These are phyloP conservation scores for Cygnus olor DNA, from an alignment of 2,797 vertebrate species.

Conservation along the genomic window DNA sequence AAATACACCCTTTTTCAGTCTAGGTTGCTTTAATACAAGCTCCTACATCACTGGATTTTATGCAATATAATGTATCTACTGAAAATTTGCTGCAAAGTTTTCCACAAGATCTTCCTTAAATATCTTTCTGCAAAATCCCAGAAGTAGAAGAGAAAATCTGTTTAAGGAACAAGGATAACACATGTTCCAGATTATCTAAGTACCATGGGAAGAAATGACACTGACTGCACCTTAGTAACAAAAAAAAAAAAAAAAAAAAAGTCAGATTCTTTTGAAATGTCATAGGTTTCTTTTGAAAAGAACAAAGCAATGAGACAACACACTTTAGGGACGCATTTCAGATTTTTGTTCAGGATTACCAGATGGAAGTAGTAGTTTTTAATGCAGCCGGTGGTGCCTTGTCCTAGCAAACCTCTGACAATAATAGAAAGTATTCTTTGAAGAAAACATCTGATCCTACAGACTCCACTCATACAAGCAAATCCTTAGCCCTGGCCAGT, in stretches of 20 bases:
- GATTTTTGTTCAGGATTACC: not conserved
- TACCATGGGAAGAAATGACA: not conserved
- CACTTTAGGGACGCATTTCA: not conserved
- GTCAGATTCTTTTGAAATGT: not conserved
- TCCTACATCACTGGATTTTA: not conserved
- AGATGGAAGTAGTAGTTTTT: not conserved
- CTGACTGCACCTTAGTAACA: not conserved
- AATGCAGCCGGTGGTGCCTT: not conserved
- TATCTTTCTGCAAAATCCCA: slow-evolving; percentile 21
- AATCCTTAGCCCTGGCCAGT: not conserved
- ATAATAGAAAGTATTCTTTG: not conserved
- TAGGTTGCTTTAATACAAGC: not conserved
- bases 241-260: not conserved
- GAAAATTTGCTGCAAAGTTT: not conserved
- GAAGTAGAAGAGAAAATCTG: not conserved
- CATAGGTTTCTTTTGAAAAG: not conserved
- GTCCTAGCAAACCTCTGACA: not conserved
- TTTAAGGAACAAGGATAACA: not conserved
- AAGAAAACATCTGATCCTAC: not conserved
- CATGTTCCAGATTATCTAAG: slow-evolving; percentile 14
- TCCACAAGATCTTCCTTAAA: not conserved
- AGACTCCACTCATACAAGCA: not conserved
- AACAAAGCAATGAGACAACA: not conserved
- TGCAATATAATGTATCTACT: not conserved
- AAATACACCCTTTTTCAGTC: not conserved